phyloP scores from a whole-genome alignment of 2,888 invertebrate genomes.

The Amphipoea oculea region DNA sequence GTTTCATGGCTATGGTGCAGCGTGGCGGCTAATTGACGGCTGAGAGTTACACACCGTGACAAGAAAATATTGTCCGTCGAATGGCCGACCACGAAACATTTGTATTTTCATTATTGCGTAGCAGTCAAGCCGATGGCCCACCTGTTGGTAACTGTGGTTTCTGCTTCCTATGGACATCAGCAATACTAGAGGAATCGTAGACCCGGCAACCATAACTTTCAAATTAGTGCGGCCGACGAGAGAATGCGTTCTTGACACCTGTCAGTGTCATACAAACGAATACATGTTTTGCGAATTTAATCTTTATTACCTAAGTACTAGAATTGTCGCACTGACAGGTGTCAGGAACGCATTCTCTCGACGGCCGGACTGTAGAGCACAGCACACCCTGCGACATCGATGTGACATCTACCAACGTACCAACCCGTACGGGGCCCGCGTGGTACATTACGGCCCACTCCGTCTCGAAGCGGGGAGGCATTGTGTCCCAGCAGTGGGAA shows the following conservation, averaged over 20 bases:
- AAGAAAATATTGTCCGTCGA: constrained; percentile 52
- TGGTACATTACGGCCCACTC: background rate
- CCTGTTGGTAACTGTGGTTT: background rate
- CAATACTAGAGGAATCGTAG: background rate
- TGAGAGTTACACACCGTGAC: constrained; percentile 58
- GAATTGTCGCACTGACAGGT: too few relatives aligned
- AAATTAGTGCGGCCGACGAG: background rate
- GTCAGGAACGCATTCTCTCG: too few relatives aligned
- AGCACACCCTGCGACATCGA: too few relatives aligned
- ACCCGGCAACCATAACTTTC: background rate
- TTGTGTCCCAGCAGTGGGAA: background rate
- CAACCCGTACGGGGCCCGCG: background rate
- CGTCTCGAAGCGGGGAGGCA: background rate
- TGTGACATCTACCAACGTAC: background rate
- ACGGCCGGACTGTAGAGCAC: too few relatives aligned
- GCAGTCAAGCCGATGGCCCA: background rate
- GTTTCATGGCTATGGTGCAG: constrained; percentile 51
- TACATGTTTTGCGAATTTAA: too few relatives aligned
- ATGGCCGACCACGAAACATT: constrained; percentile 14
- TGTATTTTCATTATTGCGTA: background rate
- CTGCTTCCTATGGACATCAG: background rate
- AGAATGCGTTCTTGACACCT: too few relatives aligned
- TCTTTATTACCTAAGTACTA: too few relatives aligned
- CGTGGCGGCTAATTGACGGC: constrained; percentile 55
- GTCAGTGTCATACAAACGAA: too few relatives aligned